phyloP scores from a whole-genome alignment of 2,797 vertebrate genomes.

The Pseudomugil tenellus region DNA sequence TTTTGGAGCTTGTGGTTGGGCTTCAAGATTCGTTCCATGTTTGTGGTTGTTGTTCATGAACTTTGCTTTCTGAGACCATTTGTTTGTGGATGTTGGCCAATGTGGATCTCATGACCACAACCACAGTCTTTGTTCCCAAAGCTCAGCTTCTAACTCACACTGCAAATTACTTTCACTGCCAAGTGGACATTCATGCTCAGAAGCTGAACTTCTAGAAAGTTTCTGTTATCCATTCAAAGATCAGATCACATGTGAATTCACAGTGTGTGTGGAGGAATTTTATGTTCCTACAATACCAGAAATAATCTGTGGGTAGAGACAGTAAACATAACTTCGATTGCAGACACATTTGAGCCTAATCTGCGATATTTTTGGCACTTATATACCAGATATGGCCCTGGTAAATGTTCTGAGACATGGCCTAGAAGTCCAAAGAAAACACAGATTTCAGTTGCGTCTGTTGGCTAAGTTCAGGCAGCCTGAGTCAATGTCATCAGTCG shows the following conservation, averaged over 20 bases:
- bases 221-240: too few species aligned
- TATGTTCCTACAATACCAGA: neutral
- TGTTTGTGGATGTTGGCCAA: neutral
- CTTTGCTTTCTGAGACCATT: conserved; percentile 1
- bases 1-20: neutral
- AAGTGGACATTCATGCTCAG: too few species aligned
- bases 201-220: neutral
- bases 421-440: too few species aligned
- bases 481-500: too few species aligned
- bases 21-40: neutral
- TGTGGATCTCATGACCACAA: neutral
- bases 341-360: too few species aligned
- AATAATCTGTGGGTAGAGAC: too few species aligned
- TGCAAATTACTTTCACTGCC: neutral
- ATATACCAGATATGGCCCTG: too few species aligned
- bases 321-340: too few species aligned
- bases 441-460: too few species aligned
- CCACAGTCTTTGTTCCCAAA: conserved; percentile 1
- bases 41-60: neutral
- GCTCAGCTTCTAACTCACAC: neutral
- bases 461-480: too few species aligned
- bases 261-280: neutral
- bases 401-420: too few species aligned
- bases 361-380: too few species aligned
- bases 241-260: neutral